Conservation (phyloP, 2,888 invertebrate species). For the Venustoraphidia nigricollis region DNA sequence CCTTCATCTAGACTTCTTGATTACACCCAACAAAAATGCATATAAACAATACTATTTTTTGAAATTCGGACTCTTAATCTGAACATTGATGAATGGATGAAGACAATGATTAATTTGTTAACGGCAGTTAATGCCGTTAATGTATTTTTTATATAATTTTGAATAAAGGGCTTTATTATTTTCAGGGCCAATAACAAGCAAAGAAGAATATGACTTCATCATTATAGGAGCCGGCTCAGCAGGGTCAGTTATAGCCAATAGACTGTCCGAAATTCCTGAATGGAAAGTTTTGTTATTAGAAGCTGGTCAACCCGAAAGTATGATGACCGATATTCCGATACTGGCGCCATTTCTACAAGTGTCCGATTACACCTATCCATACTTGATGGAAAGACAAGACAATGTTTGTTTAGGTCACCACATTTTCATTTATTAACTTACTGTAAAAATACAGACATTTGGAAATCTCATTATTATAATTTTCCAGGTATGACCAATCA, state of each 20-base stretch:
- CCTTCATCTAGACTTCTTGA: no score
- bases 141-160: no score
- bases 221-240: constrained; percentile 46
- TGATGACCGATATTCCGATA: constrained; percentile 30
- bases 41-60: no score
- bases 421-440: no score
- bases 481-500: constrained; percentile 19
- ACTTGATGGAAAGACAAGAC: constrained; percentile 36
- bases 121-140: no score
- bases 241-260: constrained; percentile 45
- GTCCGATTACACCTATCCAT: constrained; percentile 33
- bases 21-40: no score
- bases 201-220: constrained; percentile 35
- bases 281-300: constrained; percentile 33
- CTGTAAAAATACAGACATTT: no score
- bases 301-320: constrained; percentile 31
- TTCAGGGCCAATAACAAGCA: neutral
- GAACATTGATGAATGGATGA: no score
- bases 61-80: no score
- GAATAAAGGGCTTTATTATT: no score
- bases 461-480: no score
- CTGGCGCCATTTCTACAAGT: constrained; percentile 29
- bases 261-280: constrained; percentile 36
- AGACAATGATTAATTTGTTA: no score
- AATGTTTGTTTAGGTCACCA: constrained; percentile 33